These are phyloP conservation scores for Orthosia gothica DNA, from an alignment of 2,888 invertebrate species.

Conservation along the genomic window DNA sequence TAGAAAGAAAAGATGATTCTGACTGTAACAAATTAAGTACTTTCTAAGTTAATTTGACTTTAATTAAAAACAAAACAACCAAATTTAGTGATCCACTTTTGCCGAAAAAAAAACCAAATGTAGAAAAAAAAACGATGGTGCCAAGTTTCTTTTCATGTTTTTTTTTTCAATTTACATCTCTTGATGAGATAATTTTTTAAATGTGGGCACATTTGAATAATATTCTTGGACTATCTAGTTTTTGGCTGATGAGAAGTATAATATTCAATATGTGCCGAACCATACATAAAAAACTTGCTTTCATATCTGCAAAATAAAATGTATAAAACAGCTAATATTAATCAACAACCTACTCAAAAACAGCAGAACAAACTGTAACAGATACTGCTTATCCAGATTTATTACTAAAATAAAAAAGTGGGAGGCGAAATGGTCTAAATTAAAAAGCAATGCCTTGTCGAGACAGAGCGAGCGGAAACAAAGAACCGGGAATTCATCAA, in stretches of 20 bases:
- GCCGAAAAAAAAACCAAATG: too few relatives aligned
- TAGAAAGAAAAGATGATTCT: too few relatives aligned
- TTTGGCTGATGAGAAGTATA: neutral
- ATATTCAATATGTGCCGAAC: too few relatives aligned
- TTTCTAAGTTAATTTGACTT: too few relatives aligned
- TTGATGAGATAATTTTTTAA: too few relatives aligned
- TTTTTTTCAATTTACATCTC: too few relatives aligned
- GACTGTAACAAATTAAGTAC: too few relatives aligned
- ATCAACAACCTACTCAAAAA: slow-evolving; percentile 41
- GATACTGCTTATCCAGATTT: slow-evolving; percentile 84
- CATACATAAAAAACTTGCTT: neutral
- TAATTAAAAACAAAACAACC: too few relatives aligned
- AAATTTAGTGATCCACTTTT: too few relatives aligned
- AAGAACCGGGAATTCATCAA: slow-evolving; percentile 90
- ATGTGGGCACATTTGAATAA: too few relatives aligned
- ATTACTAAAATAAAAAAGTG: slow-evolving; percentile 85
- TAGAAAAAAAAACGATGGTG: too few relatives aligned
- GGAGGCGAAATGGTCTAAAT: slow-evolving; percentile 88
- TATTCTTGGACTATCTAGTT: neutral
- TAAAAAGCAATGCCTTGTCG: slow-evolving; percentile 90
- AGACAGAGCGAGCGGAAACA: slow-evolving; percentile 89
- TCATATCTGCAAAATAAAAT: neutral
- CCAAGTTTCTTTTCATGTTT: too few relatives aligned
- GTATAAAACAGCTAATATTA: slow-evolving; percentile 43
- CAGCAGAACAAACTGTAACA: slow-evolving; percentile 67